Base-by-base conservation (phyloP, 2,797 vertebrate genomes). In the Sparus aurata region DNA sequence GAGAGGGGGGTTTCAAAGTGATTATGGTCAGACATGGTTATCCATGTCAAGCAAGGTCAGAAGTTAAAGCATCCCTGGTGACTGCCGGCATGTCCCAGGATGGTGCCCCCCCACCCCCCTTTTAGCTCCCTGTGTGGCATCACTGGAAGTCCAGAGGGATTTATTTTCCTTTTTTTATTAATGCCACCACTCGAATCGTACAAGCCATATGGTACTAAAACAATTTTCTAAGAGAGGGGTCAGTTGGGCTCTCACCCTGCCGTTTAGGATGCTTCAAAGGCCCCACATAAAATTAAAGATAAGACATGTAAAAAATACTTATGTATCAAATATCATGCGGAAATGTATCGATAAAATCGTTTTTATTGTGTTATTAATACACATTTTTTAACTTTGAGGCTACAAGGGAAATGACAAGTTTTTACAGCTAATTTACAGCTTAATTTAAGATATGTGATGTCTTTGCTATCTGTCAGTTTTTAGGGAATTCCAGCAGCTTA, bases 11-110 rank as follows among this genome's bases (percentile, higher is more conserved):
- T 73, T 89, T 91, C 83, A 89, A 69, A 83, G 78, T 78, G 80
- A 90, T 91, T 90, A 89, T 59, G 60, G 76, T 84, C 75, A 87
- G 77, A 79, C 82, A 45, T 61, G 67, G 88, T 90, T 88, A 86
- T 90, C 88, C 82, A 85, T 92, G 88, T 87, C 84, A 67, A 64
- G 67, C 85, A 71, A 85, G 90, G 90, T 92, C 93, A 93, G 77
- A 91, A 86, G 92, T 90, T 88, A 91, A 91, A 91, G 75, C 79
- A 85, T 88, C 87, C 84, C 86, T 86, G 84, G 79, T 88, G 87
- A 91, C 85, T 90, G 79, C 57, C 12, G 59, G 62, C 75, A 69
- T 79, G 79, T 72, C 81, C 80, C 11, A 1, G 63, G 53, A 74
- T 75, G 69, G 34, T 75, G 15, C 5, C 5, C 20, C 16, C 27